Evolutionary conservation across 1,140 invertebrate genomes (phyloP), one percentile per base, ranked within the genome.

Genomic region (Leguminivora glycinivorella): DNA sequence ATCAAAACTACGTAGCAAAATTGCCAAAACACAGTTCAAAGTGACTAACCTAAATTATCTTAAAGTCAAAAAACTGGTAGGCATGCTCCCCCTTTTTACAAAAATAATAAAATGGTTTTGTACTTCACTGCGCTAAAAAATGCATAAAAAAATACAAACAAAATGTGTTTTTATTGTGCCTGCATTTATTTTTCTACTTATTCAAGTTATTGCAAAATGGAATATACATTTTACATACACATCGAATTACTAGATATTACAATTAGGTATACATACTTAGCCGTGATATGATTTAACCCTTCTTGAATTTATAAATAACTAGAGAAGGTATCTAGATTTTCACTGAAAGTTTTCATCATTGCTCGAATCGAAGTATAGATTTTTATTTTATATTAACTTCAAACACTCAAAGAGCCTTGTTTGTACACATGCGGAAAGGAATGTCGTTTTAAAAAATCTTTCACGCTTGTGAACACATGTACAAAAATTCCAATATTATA

Each of bases 271-370:
- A 81, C 77, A 83, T 87, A 87, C 78, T 83, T 83, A 83, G 73
- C 75, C 83, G 85, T 89, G 87, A 89, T 89, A 89, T 89, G 87
- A 84, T 87, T 87, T 74, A 79, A 86, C 82, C 81, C 82, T 85
- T 76, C 70, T 47, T 70, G 63, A 68, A 70, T 68, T 68, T 31
- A 72, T 22, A 17, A 69, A 56, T 69, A 34, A 63, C 58, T 63
- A 63, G 25, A 26, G n/a, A 60, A 60, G 56, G 56, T 67, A 40
- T 31, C 6, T 25, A n/a, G 19, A 4, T 26, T 26, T 63, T 26
- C 58, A 63, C 47, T 52, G 47, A 52, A 52, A 52, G 6, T 22
- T 52, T 47, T 4, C 43, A 6, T 17, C 9, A 52, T 52, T 52
- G 17, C 40, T 43, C 40, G n/a, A 43, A 43, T 5, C 10, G 14